Conservation (phyloP, 2,797 vertebrate species). For the Tinamus major region DNA sequence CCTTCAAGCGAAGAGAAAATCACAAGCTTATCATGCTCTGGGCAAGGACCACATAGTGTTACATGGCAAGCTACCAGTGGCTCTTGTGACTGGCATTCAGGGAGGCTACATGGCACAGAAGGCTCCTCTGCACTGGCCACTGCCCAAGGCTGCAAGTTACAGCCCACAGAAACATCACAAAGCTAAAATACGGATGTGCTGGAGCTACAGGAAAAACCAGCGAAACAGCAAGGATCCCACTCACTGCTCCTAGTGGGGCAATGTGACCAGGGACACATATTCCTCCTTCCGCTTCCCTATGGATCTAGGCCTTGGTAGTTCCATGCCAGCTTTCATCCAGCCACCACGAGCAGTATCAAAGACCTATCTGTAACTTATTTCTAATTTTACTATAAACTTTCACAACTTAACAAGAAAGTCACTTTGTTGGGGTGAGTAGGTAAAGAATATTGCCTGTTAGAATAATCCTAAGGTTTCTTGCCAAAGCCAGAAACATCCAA, state of each 20-base stretch:
- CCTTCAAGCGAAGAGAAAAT: not conserved
- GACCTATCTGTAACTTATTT: not conserved
- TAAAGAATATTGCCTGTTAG: not conserved
- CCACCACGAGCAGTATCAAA: not conserved
- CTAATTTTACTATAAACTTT: not conserved
- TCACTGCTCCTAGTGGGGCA: fast-evolving
- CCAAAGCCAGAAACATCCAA: not conserved
- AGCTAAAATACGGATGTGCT: not conserved
- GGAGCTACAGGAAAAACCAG: not conserved
- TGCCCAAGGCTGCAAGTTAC: not conserved
- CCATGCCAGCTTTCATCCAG: not conserved
- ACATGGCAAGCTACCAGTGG: not conserved
- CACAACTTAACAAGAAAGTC: not conserved
- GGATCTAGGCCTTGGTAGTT: not conserved
- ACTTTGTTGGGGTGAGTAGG: not conserved
- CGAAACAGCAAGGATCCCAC: not conserved
- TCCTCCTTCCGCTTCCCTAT: not conserved
- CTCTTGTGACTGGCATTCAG: not conserved
- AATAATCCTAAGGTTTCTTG: not conserved
- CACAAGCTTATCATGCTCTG: not conserved
- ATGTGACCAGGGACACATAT: fast-evolving
- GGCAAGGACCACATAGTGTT: not conserved
- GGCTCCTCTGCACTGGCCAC: not conserved
- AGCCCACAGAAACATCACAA: not conserved
- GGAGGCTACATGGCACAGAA: not conserved